phyloP scores from a whole-genome alignment of 1,140 invertebrate genomes.

The Bombus picipes region DNA sequence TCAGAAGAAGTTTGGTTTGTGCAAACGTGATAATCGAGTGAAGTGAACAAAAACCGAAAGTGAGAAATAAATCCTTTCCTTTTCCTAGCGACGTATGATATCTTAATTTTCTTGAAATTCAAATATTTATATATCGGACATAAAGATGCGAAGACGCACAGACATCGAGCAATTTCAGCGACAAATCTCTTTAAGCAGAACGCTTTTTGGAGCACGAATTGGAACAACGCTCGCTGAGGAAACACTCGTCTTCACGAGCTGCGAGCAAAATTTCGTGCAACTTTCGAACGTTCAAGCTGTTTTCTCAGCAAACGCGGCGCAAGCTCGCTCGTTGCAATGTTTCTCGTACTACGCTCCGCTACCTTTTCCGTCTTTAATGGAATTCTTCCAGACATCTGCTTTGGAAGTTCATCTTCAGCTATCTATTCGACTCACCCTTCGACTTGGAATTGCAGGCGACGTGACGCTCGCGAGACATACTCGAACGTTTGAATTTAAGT shows the following conservation, averaged over 20 bases:
- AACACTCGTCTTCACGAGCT: not conserved
- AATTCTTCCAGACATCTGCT: constrained; percentile 12
- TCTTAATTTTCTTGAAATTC: not conserved
- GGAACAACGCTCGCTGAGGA: not conserved
- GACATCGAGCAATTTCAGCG: not conserved
- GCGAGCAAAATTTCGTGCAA: constrained; percentile 12
- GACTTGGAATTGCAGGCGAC: not conserved
- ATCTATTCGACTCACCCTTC: not conserved
- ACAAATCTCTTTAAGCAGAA: not conserved
- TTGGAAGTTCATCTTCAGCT: constrained; percentile 7
- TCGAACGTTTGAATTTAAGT: not conserved
- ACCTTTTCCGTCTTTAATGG: not conserved
- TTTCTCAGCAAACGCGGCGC: constrained; percentile 15
- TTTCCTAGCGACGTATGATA: no score
- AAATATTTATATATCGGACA: not conserved
- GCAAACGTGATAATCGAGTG: no score
- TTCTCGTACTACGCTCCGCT: not conserved
- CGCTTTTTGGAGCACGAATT: not conserved
- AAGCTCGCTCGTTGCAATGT: not conserved
- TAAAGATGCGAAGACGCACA: not conserved
- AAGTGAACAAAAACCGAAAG: no score
- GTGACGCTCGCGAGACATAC: not conserved
- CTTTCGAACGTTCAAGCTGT: constrained; percentile 32
- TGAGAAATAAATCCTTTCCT: no score
- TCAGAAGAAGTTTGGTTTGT: no score